Evolutionary conservation across 1,140 invertebrate genomes (phyloP).

Genomic region (Trialeurodes vaporariorum): DNA sequence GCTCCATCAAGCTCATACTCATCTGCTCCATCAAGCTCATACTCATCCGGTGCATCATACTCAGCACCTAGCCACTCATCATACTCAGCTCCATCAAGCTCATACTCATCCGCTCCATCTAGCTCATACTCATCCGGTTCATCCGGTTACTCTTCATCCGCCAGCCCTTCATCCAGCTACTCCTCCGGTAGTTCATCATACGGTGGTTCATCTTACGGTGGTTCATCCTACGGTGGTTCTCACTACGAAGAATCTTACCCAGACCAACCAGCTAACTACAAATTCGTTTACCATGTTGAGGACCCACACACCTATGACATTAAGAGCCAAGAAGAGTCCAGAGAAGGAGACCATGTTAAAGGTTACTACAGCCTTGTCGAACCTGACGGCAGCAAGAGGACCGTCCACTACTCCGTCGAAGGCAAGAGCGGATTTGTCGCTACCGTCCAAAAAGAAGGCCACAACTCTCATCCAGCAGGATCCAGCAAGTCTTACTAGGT

Average conservation of each 20-base stretch:
- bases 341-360: slow-evolving; percentile 36
- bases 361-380: slow-evolving; percentile 39
- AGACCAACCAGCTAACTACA: slow-evolving; percentile 31
- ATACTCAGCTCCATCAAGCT: background rate
- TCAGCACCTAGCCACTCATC: background rate
- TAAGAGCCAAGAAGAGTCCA: slow-evolving; percentile 41
- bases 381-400: slow-evolving; percentile 35
- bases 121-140: background rate
- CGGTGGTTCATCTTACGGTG: background rate
- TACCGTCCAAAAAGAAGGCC: slow-evolving; percentile 27
- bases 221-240: background rate
- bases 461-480: slow-evolving; percentile 10
- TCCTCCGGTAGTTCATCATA: background rate
- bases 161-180: background rate
- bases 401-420: slow-evolving; percentile 37
- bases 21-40: background rate
- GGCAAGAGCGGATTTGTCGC: slow-evolving; percentile 36
- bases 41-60: background rate
- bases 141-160: too few species aligned
- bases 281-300: slow-evolving; percentile 41
- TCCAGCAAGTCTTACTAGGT: background rate
- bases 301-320: slow-evolving; percentile 44
- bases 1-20: background rate
- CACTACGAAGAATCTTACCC: slow-evolving; percentile 8
- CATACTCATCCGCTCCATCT: background rate